Percentiles rank a stretch among this genome's conserved stretches.
phyloP scores from a whole-genome alignment of 2,797 vertebrate genomes.

The Zalophus californianus region DNA sequence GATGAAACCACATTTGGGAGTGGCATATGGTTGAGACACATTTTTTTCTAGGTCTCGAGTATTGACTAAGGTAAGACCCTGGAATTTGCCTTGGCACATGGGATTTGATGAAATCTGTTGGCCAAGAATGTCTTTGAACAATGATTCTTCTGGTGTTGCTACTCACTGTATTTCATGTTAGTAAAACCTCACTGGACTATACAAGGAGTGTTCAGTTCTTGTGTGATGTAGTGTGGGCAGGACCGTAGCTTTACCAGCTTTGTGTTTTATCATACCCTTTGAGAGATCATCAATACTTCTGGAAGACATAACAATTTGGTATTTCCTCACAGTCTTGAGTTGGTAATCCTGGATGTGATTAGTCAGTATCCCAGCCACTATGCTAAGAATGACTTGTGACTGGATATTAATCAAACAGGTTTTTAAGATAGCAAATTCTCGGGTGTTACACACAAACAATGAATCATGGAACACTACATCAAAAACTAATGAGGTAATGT shows the following conservation, averaged over 20 bases:
- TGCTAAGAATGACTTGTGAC: neutral
- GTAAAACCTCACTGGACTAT: neutral
- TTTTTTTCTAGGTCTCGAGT: slow-evolving; percentile 42
- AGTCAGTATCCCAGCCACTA: neutral
- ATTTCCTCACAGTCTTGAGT: neutral
- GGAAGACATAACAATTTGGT: neutral
- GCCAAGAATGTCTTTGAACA: slow-evolving; percentile 53
- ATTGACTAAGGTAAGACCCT: slow-evolving; percentile 44
- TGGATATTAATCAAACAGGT: neutral
- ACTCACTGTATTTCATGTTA: neutral
- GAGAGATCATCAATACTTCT: neutral
- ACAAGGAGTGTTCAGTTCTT: neutral
- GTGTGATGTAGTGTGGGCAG: neutral
- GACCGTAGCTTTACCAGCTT: neutral
- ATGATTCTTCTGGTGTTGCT: neutral
- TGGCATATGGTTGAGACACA: neutral
- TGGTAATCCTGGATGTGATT: neutral
- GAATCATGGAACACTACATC: too few species aligned
- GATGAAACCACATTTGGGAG: slow-evolving; percentile 3
- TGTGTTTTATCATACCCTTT: neutral
- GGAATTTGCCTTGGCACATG: slow-evolving; percentile 34
- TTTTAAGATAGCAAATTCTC: neutral
- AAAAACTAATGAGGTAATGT: too few species aligned
- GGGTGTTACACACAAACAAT: too few species aligned
- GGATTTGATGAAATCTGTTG: slow-evolving; percentile 45